Evolutionary conservation across 2,888 invertebrate species (phyloP).

Genomic region (Spicauda simplicius): DNA sequence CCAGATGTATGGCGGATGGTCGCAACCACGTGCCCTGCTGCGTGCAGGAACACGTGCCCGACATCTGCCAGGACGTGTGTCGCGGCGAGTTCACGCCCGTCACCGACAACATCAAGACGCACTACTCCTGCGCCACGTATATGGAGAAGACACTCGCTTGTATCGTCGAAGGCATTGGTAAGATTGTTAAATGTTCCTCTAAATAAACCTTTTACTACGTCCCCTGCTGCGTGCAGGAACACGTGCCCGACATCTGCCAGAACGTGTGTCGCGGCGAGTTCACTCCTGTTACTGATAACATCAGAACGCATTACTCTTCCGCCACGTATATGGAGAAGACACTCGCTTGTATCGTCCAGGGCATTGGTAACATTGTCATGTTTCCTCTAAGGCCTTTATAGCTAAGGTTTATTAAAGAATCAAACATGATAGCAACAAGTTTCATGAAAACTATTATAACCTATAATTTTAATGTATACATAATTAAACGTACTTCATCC

Average conservation of each 20-base stretch:
- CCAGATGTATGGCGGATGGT: conserved; percentile 90
- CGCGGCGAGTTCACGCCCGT: conserved; percentile 93
- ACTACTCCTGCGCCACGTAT: conserved; percentile 93
- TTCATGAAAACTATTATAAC: too few species aligned
- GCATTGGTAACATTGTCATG: conserved; percentile 81
- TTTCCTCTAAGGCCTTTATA: background rate
- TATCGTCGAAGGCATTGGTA: conserved; percentile 91
- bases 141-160: conserved; percentile 93
- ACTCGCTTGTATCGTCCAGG: conserved; percentile 92
- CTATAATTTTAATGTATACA: too few species aligned
- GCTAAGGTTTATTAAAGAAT: background rate
- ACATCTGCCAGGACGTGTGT: conserved; percentile 94
- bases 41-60: conserved; percentile 91
- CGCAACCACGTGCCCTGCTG: conserved; percentile 95
- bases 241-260: conserved; percentile 93
- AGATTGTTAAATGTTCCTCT: conserved; percentile 40
- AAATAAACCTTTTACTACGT: too few species aligned
- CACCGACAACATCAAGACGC: conserved; percentile 92
- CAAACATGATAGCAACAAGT: too few species aligned
- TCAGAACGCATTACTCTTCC: conserved; percentile 93
- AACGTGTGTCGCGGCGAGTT: conserved; percentile 94
- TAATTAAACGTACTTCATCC: too few species aligned
- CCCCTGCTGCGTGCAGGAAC: conserved; percentile 92
- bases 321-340: conserved; percentile 93
- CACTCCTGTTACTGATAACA: conserved; percentile 92